Evolutionary conservation across 2,888 invertebrate genomes (phyloP).

Genomic region (Metacarcinus magister): DNA sequence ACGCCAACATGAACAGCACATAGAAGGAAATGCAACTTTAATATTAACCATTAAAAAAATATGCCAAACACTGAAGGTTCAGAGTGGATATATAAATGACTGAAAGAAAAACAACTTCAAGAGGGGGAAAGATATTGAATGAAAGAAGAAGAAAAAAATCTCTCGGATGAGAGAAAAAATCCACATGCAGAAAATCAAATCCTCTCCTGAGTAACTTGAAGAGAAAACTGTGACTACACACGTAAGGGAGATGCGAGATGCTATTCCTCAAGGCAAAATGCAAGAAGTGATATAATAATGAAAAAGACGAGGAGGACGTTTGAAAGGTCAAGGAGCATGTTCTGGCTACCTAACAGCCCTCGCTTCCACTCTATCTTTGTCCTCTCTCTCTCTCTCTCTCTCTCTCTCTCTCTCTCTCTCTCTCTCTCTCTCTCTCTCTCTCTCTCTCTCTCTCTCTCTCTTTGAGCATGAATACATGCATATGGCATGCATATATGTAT

Average conservation of each 20-base stretch:
- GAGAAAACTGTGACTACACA: background rate
- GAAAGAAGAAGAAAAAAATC: background rate
- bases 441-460: conserved; percentile 18
- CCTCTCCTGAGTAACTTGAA: background rate
- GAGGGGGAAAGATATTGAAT: background rate
- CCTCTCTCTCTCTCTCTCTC: conserved; percentile 14
- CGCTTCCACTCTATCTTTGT: conserved; percentile 35
- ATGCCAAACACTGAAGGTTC: background rate
- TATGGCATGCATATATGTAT: too few species aligned
- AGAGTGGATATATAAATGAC: background rate
- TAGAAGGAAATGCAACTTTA: too few species aligned
- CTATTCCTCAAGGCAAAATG: background rate
- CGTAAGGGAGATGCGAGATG: conserved; percentile 50
- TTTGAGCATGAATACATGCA: background rate
- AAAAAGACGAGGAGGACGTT: conserved; percentile 20
- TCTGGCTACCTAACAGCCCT: conserved; percentile 53
- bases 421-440: conserved; percentile 19
- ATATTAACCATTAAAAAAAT: background rate
- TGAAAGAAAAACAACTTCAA: background rate
- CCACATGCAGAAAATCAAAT: background rate
- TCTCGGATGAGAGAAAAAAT: background rate
- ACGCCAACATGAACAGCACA: background rate
- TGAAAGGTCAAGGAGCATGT: conserved; percentile 58
- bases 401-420: conserved; percentile 43
- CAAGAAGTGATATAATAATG: background rate